Conservation (phyloP, 2,888 invertebrate species). For the Apotomis capreana region DNA sequence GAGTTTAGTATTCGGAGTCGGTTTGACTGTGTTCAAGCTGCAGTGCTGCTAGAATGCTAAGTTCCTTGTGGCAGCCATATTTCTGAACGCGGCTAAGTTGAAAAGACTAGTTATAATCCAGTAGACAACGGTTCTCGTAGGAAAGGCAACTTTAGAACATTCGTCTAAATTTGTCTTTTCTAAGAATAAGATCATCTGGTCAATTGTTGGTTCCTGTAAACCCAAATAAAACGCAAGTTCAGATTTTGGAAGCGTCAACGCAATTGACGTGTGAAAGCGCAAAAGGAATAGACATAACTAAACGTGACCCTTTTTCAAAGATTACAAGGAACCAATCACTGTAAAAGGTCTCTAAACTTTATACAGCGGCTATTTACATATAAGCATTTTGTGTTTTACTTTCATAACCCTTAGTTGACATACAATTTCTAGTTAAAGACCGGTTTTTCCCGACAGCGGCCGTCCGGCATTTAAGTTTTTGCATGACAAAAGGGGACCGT, state of each 20-base stretch:
- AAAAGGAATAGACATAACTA: background rate
- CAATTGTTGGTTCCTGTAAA: background rate
- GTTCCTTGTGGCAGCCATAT: background rate
- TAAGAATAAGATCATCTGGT: no score
- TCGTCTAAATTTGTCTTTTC: no score
- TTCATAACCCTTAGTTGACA: slow-evolving; percentile 10
- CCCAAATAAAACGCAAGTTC: background rate
- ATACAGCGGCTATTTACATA: slow-evolving; percentile 3
- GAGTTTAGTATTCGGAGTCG: slow-evolving; percentile 29
- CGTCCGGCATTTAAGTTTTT: slow-evolving; percentile 16
- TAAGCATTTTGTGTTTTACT: slow-evolving; percentile 1
- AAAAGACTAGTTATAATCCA: no score
- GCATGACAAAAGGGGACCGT: slow-evolving; percentile 29
- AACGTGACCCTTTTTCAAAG: background rate
- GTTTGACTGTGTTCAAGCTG: slow-evolving; percentile 12
- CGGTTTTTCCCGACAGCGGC: background rate
- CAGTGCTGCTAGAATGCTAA: slow-evolving; percentile 3
- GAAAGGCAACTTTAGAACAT: no score
- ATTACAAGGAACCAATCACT: slow-evolving; percentile 4
- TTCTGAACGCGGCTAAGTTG: background rate
- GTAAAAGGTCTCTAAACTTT: background rate
- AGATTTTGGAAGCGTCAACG: no score
- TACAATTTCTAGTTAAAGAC: background rate
- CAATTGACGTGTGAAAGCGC: background rate
- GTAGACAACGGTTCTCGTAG: no score